These are phyloP conservation scores for Silurus glanis DNA, from an alignment of 2,113 vertebrate species.

Conservation along the genomic window DNA sequence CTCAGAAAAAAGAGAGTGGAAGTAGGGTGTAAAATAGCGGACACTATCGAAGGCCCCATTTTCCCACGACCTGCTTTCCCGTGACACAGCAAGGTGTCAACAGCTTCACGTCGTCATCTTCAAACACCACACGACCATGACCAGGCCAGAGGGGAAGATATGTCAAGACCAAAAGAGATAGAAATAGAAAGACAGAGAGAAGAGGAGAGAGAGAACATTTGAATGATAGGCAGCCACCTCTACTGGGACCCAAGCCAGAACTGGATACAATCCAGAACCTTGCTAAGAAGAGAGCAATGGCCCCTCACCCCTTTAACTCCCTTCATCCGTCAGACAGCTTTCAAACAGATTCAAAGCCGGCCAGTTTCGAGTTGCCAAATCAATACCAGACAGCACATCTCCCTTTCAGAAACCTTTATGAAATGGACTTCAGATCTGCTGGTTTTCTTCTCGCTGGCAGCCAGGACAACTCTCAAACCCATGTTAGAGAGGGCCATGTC, in stretches of 20 bases:
- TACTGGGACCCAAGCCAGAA: constrained; percentile 37
- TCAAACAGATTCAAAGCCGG: constrained; percentile 39
- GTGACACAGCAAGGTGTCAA: constrained; percentile 52
- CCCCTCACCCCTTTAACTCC: constrained; percentile 10
- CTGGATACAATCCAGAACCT: constrained; percentile 47
- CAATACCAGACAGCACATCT: constrained; percentile 42
- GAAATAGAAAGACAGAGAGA: constrained; percentile 9
- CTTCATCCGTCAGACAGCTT: constrained; percentile 26
- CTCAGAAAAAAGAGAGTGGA: constrained; percentile 18
- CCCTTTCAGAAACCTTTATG: constrained; percentile 26
- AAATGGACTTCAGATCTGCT: constrained; percentile 22
- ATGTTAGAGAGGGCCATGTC: background rate
- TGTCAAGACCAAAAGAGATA: constrained; percentile 29
- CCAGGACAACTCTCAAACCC: constrained; percentile 16
- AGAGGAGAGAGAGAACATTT: background rate
- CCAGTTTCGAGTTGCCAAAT: constrained; percentile 32
- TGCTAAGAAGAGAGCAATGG: background rate
- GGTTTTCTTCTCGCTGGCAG: constrained; percentile 43
- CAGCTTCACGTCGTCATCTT: constrained; percentile 51
- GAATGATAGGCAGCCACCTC: constrained; percentile 29
- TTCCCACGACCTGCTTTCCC: constrained; percentile 50
- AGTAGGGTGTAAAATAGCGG: constrained; percentile 32
- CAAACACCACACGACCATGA: constrained; percentile 21
- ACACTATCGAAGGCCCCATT: constrained; percentile 40
- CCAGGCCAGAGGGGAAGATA: constrained; percentile 18